Percentiles rank a stretch among this genome's conserved stretches.
These are phyloP conservation scores for Conger conger DNA, from an alignment of 2,113 vertebrate species.

Conservation along the genomic window DNA sequence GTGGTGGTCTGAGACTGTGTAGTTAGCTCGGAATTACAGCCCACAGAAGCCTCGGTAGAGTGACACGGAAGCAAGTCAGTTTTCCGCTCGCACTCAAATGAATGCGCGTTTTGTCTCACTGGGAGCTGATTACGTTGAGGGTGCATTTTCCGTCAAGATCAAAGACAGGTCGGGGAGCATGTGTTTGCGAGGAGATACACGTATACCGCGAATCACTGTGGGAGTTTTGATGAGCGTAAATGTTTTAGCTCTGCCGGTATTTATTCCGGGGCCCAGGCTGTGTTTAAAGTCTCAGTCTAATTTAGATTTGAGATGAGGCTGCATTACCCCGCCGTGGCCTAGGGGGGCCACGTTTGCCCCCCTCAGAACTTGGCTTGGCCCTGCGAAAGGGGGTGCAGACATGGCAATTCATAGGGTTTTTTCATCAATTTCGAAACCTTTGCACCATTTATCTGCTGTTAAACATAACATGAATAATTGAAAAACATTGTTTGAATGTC, in stretches of 20 bases:
- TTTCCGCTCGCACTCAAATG: neutral
- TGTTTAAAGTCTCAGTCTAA: neutral
- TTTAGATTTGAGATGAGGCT: neutral
- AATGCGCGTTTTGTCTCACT: neutral
- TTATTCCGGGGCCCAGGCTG: neutral
- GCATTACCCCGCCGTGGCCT: neutral
- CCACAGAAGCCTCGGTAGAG: neutral
- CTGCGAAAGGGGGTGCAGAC: neutral
- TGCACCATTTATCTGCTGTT: neutral
- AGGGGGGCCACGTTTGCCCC: neutral
- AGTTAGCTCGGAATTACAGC: neutral
- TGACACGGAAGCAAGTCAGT: neutral
- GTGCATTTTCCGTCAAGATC: constrained; percentile 1
- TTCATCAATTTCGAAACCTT: neutral
- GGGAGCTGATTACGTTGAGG: constrained; percentile 4
- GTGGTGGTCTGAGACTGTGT: neutral
- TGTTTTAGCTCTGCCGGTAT: neutral
- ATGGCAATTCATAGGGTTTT: neutral
- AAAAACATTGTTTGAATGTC: neutral
- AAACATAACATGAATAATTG: neutral
- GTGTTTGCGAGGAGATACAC: neutral
- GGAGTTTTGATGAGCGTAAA: constrained; percentile 1
- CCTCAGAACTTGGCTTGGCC: neutral
- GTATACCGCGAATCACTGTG: neutral
- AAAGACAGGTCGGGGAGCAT: constrained; percentile 4